Conservation (phyloP, 2,888 invertebrate genomes). For the Pyrochroa serraticornis region DNA sequence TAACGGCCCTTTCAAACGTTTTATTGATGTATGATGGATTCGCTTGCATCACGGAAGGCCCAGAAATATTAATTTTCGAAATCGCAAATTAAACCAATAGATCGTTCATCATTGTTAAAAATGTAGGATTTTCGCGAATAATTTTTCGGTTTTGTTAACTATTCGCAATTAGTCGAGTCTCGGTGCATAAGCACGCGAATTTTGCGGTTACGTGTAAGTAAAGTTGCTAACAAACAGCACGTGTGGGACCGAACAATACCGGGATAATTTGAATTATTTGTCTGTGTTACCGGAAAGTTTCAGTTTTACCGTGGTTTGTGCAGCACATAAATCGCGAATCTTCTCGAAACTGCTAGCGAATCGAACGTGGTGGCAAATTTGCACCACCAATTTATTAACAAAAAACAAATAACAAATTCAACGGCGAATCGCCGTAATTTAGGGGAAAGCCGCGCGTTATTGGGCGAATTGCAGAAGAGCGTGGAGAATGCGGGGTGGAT, state of each 20-base stretch:
- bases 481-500: constrained; percentile 12
- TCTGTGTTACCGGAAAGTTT: constrained; percentile 1
- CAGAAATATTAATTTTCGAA: neutral
- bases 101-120: no score
- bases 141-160: no score
- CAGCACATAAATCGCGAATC: neutral
- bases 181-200: neutral
- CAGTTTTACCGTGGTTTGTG: neutral
- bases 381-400: constrained; percentile 3
- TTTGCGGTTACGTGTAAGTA: neutral
- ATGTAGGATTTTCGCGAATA: no score
- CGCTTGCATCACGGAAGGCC: constrained; percentile 1
- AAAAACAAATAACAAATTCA: constrained; percentile 18
- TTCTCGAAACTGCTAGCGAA: neutral
- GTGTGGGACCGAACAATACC: constrained; percentile 4
- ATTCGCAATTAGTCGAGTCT: no score
- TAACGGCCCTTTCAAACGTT: constrained; percentile 7
- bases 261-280: constrained; percentile 4
- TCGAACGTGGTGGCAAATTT: neutral
- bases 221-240: constrained; percentile 3
- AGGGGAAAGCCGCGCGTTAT: constrained; percentile 10
- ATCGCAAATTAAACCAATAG: no score
- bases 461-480: constrained; percentile 9
- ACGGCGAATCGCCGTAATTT: constrained; percentile 13
- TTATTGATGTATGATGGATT: constrained; percentile 14